Percentiles rank a stretch among this genome's conserved stretches.
Evolutionary conservation across 1,140 invertebrate genomes (phyloP).

Genomic region (Bilobella aurantiaca): DNA sequence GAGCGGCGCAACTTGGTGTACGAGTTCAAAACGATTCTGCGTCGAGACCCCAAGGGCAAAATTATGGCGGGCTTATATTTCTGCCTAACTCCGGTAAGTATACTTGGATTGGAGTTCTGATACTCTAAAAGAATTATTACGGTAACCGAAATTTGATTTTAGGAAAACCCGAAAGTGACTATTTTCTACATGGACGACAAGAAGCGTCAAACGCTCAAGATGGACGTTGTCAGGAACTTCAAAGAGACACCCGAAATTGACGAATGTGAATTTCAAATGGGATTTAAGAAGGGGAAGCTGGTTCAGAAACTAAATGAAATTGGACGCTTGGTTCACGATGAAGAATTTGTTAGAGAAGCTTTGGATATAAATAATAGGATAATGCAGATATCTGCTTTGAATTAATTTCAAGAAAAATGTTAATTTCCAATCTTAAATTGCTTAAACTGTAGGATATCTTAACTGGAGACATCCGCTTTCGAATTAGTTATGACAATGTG

Average conservation of each 20-base stretch:
- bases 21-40: constrained; percentile 68
- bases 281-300: constrained; percentile 51
- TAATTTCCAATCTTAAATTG: background rate
- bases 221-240: constrained; percentile 22
- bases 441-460: background rate
- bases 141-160: constrained; percentile 45
- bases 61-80: constrained; percentile 75
- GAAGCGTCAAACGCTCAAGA: constrained; percentile 14
- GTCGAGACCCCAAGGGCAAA: constrained; percentile 66
- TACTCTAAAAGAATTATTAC: background rate
- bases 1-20: constrained; percentile 80
- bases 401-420: constrained; percentile 39
- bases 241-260: constrained; percentile 48
- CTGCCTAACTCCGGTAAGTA: constrained; percentile 41
- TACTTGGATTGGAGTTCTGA: constrained; percentile 51
- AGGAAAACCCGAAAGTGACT: constrained; percentile 38
- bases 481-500: no score
- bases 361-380: constrained; percentile 61
- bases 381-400: constrained; percentile 60
- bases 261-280: constrained; percentile 60
- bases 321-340: constrained; percentile 57
- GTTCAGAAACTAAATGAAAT: constrained; percentile 51
- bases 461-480: no score
- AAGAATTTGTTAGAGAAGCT: constrained; percentile 58
- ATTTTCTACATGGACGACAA: constrained; percentile 33